Percentiles rank a stretch among this genome's conserved stretches.
Conservation (phyloP, 2,888 invertebrate species). For the Pyrocoelia pectoralis region DNA sequence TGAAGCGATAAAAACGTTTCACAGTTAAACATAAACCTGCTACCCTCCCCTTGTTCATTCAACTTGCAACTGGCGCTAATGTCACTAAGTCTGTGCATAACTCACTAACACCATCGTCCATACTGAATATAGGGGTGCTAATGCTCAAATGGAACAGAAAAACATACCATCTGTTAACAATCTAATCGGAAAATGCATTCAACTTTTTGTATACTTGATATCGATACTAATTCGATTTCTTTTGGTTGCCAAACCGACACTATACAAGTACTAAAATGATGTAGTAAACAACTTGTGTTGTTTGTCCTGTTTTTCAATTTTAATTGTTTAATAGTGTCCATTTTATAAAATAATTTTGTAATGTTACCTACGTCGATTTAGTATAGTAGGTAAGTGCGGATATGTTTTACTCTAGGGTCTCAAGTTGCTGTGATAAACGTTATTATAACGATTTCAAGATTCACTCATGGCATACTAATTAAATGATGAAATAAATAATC, state of each 20-base stretch:
- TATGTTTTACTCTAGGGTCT: too few relatives aligned
- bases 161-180: conserved; percentile 63
- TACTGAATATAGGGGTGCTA: conserved; percentile 52
- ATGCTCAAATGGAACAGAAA: conserved; percentile 63
- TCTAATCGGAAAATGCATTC: conserved; percentile 46
- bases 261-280: conserved; percentile 12
- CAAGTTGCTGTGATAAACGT: too few relatives aligned
- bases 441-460: too few relatives aligned
- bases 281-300: background rate
- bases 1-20: conserved; percentile 52
- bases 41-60: conserved; percentile 46
- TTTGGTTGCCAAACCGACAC: conserved; percentile 26
- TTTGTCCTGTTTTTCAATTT: background rate
- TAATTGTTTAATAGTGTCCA: too few relatives aligned
- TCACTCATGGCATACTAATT: too few relatives aligned
- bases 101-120: conserved; percentile 33
- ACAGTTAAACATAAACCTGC: conserved; percentile 47
- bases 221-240: conserved; percentile 34
- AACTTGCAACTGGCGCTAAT: conserved; percentile 40
- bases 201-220: conserved; percentile 39
- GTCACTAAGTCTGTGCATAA: conserved; percentile 37
- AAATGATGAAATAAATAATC: too few relatives aligned
- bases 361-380: too few relatives aligned
- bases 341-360: too few relatives aligned
- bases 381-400: too few relatives aligned